Evolutionary conservation across 2,888 invertebrate genomes (phyloP).

Genomic region (Drosophila buzzatii): DNA sequence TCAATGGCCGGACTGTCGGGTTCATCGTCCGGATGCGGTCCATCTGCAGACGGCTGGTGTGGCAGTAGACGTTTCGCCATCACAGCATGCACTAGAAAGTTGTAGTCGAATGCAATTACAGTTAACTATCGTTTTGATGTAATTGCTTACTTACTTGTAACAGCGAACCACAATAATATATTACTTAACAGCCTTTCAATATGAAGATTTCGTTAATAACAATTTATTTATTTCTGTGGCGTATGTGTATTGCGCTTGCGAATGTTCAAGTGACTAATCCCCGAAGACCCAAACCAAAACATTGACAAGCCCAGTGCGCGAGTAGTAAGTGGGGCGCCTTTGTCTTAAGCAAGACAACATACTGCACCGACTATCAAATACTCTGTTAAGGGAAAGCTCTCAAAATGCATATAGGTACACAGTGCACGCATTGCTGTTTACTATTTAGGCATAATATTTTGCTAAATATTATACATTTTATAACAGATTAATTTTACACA

Average conservation of each 20-base stretch:
- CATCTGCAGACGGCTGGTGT: conserved; percentile 70
- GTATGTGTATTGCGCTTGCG: conserved; percentile 28
- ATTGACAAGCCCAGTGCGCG: conserved; percentile 10
- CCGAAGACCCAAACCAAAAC: conserved; percentile 31
- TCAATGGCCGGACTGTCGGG: conserved; percentile 84
- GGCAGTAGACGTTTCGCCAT: conserved; percentile 81
- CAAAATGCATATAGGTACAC: background rate
- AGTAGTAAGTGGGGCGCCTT: conserved; percentile 60
- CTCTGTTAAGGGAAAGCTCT: conserved; percentile 12
- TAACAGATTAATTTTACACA: background rate
- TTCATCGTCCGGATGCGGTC: conserved; percentile 77
- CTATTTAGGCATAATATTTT: rapidly evolving
- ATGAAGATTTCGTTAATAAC: conserved; percentile 3
- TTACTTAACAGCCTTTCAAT: conserved; percentile 28
- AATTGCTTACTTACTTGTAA: conserved; percentile 35
- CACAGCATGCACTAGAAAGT: conserved; percentile 81
- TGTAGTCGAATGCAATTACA: background rate
- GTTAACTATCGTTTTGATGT: background rate
- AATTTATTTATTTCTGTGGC: conserved; percentile 22
- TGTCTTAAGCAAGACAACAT: conserved; percentile 33
- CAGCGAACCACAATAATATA: background rate
- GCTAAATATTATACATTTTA: background rate
- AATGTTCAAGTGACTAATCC: conserved; percentile 62
- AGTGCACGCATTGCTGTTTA: background rate
- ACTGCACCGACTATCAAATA: conserved; percentile 24